A percentile compares a stretch with the other conserved stretches of the same genome.
These are phyloP conservation scores for Masnerella sp. DNA, from an alignment of 2,888 invertebrate genomes.

Conservation along the genomic window DNA sequence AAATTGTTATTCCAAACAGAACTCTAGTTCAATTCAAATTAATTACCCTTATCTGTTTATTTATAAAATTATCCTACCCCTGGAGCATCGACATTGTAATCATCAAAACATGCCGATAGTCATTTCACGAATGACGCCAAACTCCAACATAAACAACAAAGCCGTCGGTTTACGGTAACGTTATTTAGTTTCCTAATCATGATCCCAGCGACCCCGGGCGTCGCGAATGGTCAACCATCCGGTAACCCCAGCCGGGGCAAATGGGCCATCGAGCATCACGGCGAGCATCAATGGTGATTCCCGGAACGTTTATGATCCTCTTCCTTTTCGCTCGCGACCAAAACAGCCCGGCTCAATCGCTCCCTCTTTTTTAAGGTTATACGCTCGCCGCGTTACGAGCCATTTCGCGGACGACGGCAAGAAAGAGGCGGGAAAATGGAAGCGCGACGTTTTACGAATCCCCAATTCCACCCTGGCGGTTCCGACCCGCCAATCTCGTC, in stretches of 20 bases:
- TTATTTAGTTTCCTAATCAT: slow-evolving; percentile 5
- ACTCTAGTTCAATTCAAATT: too few species aligned
- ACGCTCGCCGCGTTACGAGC: slow-evolving; percentile 73
- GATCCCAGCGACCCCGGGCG: slow-evolving; percentile 29
- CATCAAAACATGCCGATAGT: too few species aligned
- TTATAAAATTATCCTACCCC: too few species aligned
- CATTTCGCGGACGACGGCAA: slow-evolving; percentile 66
- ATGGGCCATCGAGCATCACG: slow-evolving; percentile 29
- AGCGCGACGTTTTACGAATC: slow-evolving; percentile 72
- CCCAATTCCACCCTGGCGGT: slow-evolving; percentile 66
- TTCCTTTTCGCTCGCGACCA: slow-evolving; percentile 43
- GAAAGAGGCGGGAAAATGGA: slow-evolving; percentile 34
- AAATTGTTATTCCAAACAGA: too few species aligned
- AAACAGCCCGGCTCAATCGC: slow-evolving; percentile 56
- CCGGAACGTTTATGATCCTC: slow-evolving; percentile 35
- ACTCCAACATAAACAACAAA: too few species aligned
- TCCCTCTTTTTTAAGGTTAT: slow-evolving; percentile 74
- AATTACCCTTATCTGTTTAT: too few species aligned
- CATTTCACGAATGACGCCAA: too few species aligned
- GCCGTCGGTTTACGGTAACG: background rate
- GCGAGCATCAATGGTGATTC: slow-evolving; percentile 42
- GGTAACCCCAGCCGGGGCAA: slow-evolving; percentile 14
- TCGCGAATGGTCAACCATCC: slow-evolving; percentile 24
- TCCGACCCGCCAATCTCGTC: slow-evolving; percentile 50
- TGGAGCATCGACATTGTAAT: too few species aligned